Base-by-base conservation (phyloP, 2,888 invertebrate genomes). In the Amiota communis region DNA sequence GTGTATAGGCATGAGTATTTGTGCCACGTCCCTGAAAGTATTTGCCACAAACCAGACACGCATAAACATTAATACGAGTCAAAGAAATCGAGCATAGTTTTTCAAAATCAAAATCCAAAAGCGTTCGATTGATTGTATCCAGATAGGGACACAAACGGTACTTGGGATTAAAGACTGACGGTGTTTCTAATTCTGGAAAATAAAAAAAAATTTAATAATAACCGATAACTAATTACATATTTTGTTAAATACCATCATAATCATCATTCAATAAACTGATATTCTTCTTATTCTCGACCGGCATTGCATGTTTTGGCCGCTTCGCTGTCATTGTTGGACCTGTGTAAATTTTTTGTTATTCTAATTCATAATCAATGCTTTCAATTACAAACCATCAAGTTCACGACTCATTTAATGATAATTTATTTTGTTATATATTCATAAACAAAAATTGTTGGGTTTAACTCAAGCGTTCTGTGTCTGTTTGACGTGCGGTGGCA, bases 31-130 rank as follows among this genome's bases (percentile, higher is more conserved):
- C 98, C 93, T 95, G 92, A 87, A 99, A 99, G 88, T 99, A 99
- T 90, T 99, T 99, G 20, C 99, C 99, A 90, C 99, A 99, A 1
- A 99, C 97, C 75, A 99, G 92, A 88, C 99, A 99, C 9, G 99
- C 99, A 89, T 99, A 99, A 49, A 99, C 99, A 92, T 99, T 99
- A 81, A 99, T 98, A 86, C 99, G 94, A 0, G 99, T 99, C 76
- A 99, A 90, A 0, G 99, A 99, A 53, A 99, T 96, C 0, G 99
- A 99, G 88, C 99, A 99, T 36, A 99, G 90, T 89, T 99, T 99
- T 90, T 99, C 99, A 91, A 99, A 99, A 91, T 99, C 99, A 91
- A 99, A 99, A 90, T 99, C 99, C 76, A 99, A 90, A 76, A 98
- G 94, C 84, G 97, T 97, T 71, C 99, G 92, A 90, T 99, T 98